phyloP scores from a whole-genome alignment of 1,140 invertebrate genomes.

The Cyclina sinensis region DNA sequence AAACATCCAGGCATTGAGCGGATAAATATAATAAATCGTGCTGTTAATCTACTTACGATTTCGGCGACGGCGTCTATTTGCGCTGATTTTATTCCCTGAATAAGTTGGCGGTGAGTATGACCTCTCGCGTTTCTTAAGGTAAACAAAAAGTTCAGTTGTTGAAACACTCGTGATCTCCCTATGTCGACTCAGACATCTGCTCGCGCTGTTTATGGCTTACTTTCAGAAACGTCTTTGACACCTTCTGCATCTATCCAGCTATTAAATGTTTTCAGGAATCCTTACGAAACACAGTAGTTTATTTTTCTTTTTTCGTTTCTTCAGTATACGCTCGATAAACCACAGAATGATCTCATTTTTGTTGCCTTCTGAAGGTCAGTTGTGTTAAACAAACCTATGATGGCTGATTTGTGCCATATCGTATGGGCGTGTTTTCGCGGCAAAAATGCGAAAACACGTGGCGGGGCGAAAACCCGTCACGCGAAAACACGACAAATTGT shows the following conservation, averaged over 20 bases:
- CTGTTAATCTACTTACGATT: no score
- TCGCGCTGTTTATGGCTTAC: background rate
- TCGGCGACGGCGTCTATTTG: background rate
- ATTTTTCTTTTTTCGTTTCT: slow-evolving; percentile 38
- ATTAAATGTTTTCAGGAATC: slow-evolving; percentile 43
- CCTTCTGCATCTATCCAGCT: slow-evolving; percentile 30
- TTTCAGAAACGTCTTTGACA: slow-evolving; percentile 41
- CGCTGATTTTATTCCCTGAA: background rate
- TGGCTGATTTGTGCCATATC: no score
- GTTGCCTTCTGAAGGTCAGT: slow-evolving; percentile 63
- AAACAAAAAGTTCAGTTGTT: slow-evolving; percentile 5
- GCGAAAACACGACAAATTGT: no score
- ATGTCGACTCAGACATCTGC: background rate
- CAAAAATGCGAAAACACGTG: no score
- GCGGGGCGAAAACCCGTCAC: no score
- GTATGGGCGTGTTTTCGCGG: no score
- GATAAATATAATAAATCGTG: no score
- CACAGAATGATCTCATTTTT: slow-evolving; percentile 56
- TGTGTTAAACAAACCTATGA: slow-evolving; percentile 53
- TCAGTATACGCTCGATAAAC: slow-evolving; percentile 44
- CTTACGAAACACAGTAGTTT: slow-evolving; percentile 48
- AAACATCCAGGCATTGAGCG: no score
- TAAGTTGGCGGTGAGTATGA: background rate
- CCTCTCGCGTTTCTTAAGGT: background rate
- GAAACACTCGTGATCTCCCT: slow-evolving; percentile 10